Evolutionary conservation across 2,797 vertebrate genomes (phyloP).

Genomic region (Ptychobarbus kaznakovi): DNA sequence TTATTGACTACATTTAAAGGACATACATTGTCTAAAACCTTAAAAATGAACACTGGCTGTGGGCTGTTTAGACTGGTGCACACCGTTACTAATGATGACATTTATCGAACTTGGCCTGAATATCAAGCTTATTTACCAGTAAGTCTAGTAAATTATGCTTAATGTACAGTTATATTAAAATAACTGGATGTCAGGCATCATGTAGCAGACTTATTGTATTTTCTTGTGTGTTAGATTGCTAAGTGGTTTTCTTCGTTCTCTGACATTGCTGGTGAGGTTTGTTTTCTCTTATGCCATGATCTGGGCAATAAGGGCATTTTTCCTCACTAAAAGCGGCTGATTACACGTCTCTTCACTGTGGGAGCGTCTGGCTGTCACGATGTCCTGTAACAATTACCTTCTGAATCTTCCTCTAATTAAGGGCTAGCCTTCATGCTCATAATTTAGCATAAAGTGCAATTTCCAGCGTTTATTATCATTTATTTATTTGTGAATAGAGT

Average conservation of each 20-base stretch:
- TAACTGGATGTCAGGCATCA: background rate
- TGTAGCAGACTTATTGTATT: background rate
- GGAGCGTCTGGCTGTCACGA: constrained; percentile 20
- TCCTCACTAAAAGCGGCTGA: background rate
- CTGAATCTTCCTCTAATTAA: constrained; percentile 29
- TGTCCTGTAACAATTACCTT: constrained; percentile 35
- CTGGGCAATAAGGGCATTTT: background rate
- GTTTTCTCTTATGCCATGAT: background rate
- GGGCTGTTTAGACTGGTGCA: background rate
- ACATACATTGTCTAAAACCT: background rate
- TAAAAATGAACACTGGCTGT: background rate
- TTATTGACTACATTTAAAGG: background rate
- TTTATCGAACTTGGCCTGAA: background rate
- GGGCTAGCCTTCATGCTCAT: background rate
- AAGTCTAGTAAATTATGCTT: background rate
- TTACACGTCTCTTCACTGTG: constrained; percentile 6
- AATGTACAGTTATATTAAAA: background rate
- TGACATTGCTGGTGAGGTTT: background rate
- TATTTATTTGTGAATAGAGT: background rate
- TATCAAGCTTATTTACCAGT: background rate
- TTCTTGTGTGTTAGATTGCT: background rate
- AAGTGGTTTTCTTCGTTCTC: background rate
- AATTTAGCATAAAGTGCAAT: constrained; percentile 22
- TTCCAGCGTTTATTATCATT: background rate
- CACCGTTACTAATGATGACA: background rate